Percentiles rank a stretch among this genome's conserved stretches.
phyloP scores from a whole-genome alignment of 1,140 invertebrate species.

The Drosophila nebulosa region DNA sequence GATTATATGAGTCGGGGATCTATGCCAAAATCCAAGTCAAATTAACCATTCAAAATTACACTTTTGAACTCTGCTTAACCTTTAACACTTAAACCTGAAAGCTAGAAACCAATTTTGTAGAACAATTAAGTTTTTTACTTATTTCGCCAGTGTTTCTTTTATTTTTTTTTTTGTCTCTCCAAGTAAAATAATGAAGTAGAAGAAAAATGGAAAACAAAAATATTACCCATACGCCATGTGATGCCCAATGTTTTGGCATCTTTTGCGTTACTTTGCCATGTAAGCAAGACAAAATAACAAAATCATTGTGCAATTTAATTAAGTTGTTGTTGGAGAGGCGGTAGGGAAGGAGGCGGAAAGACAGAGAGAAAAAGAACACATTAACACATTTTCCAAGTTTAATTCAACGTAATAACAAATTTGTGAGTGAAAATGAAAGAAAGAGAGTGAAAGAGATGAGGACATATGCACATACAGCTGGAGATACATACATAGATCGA shows the following conservation, averaged over 20 bases:
- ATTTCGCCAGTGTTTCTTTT: too few species aligned
- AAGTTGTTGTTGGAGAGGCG: constrained; percentile 32
- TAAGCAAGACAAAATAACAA: constrained; percentile 47
- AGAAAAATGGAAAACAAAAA: constrained; percentile 2
- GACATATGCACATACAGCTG: background rate
- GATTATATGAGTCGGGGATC: too few species aligned
- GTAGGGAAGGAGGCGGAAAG: background rate
- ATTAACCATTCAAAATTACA: too few species aligned
- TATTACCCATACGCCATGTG: constrained; percentile 63
- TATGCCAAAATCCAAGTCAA: too few species aligned
- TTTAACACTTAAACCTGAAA: too few species aligned
- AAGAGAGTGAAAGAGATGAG: background rate
- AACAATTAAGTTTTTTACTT: too few species aligned
- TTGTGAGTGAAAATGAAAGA: constrained; percentile 18
- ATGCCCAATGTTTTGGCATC: constrained; percentile 28
- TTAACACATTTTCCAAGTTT: constrained; percentile 78
- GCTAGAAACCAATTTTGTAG: too few species aligned
- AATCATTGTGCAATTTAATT: constrained; percentile 75
- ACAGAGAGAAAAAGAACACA: constrained; percentile 35
- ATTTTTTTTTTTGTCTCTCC: too few species aligned
- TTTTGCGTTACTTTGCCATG: constrained; percentile 18
- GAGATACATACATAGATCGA: background rate
- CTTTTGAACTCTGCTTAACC: too few species aligned
- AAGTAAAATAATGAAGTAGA: background rate
- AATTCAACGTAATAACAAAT: constrained; percentile 74